Evolutionary conservation across 2,113 vertebrate species (phyloP).

Genomic region (Caretta caretta): DNA sequence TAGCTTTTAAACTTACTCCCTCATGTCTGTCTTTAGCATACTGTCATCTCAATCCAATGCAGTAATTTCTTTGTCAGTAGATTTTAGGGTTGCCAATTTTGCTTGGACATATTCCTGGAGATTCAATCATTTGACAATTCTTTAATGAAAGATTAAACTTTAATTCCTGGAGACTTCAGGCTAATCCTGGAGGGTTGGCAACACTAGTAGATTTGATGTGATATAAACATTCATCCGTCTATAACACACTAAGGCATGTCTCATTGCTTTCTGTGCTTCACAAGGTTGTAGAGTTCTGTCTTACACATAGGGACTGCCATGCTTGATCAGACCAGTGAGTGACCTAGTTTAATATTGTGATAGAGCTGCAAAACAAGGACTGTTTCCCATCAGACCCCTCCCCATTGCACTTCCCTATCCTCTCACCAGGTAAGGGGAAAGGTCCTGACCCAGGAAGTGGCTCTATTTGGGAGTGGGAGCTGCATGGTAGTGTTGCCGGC

Average conservation of each 20-base stretch:
- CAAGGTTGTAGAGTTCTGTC: neutral
- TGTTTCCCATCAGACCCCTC: neutral
- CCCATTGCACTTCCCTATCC: neutral
- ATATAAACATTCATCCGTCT: neutral
- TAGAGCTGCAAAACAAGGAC: neutral
- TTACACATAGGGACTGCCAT: neutral
- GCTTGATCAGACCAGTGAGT: conserved; percentile 23
- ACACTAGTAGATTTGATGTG: neutral
- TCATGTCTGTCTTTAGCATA: neutral
- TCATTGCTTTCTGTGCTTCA: neutral
- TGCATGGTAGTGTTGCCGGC: neutral
- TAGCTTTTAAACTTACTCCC: neutral
- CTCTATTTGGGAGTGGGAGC: neutral
- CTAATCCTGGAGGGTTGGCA: too few species aligned
- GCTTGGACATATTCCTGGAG: too few species aligned
- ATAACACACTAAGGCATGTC: neutral
- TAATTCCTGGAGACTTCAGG: too few species aligned
- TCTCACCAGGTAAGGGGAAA: neutral
- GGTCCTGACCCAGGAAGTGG: too few species aligned
- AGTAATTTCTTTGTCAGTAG: neutral
- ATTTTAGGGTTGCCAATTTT: neutral
- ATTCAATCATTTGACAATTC: too few species aligned
- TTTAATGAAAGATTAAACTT: too few species aligned
- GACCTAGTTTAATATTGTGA: conserved; percentile 12
- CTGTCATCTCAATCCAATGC: neutral